Base-by-base conservation (phyloP, 2,797 vertebrate genomes). In the Pyrrhura leucotis region DNA sequence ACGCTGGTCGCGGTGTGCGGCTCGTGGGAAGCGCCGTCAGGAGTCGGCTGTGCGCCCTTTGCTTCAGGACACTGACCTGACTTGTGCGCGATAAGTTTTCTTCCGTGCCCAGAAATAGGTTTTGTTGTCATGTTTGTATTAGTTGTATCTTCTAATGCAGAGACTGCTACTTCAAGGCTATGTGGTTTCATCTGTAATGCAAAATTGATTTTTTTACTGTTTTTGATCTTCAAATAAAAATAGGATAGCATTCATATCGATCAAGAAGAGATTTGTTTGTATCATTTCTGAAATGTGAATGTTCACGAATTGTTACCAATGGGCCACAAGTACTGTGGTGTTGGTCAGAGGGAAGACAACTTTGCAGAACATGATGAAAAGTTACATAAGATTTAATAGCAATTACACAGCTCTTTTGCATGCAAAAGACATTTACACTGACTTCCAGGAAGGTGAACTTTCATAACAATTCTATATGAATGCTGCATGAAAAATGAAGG, bases 21-120 rank as follows among this genome's bases (percentile, higher is more conserved):
- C 4, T 10, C 2, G 2, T 3, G 45, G 61, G 47, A 4, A 23
- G 1, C 7, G 31, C 33, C 22, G 0, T 31, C 3, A 10, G 17
- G 23, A 8, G 13, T 26, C 2, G 3, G 0, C n/a, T 9, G 8
- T 4, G 37, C 7, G 3, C 25, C 10, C 44, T 15, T 23, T 7
- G 0, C 17, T n/a, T 29, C 4, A 22, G 65, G 29, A 2, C 10
- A 14, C 22, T 21, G 14, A 4, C 7, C 12, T 37, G 12, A 2
- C 3, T 53, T 14, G 28, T 50, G 31, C 16, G 6, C 3, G 40
- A 7, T 12, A 11, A 20, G 2, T 39, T 53, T 42, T 53, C 17
- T 80, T 75, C 11, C 25, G 12, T 3, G 1, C 29, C 3, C 37
- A 25, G 6, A 51, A 40, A 14, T 14, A 4, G 5, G 0, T 22